Evolutionary conservation across 2,113 vertebrate species (phyloP), one percentile per base, ranked within the genome.

Genomic region (Chionodraco myersi): DNA sequence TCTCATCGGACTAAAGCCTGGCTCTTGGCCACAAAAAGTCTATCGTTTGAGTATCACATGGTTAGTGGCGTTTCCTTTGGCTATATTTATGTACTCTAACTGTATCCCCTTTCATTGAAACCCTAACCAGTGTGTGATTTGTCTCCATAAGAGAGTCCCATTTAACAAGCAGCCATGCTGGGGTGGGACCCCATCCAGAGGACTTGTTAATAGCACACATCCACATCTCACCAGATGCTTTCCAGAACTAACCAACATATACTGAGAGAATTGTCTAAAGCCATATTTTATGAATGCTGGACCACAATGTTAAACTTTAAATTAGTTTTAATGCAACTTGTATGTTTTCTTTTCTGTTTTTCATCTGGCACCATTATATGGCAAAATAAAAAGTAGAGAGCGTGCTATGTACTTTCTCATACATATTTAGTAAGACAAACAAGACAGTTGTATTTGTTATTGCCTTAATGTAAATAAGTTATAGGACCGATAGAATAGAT

Each of bases 151-250:
- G 92, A 94, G 89, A 91, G 84, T 85, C 57, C 91, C 92, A 94
- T 95, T 94, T 94, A 93, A 7, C 94, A 92, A 92, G 94, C 86
- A 93, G 89, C 85, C 93, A 79, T 91, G 92, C 93, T 94, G 91
- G 86, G 92, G 92, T 82, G 88, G 90, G 91, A 88, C 92, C 84
- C 79, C 86, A 71, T 91, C 89, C 75, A 75, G 89, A 88, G 86
- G 84, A 86, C 91, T 93, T 88, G 92, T 91, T 93, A 94, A 94
- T 90, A 92, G 86, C 87, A 81, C 89, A 89, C 85, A 93, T 94
- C 90, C 92, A 94, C 91, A 91, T 91, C 79, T 75, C 93, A 93
- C 89, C 92, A 93, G 91, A 94, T 90, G 90, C 87, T 90, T 84
- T 88, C 88, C 90, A 91, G 83, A 83, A 73, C 83, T 89, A 86